Percentiles rank a stretch among this genome's conserved stretches.
phyloP scores from a whole-genome alignment of 2,888 invertebrate genomes.

The Asteroscopus sphinx region DNA sequence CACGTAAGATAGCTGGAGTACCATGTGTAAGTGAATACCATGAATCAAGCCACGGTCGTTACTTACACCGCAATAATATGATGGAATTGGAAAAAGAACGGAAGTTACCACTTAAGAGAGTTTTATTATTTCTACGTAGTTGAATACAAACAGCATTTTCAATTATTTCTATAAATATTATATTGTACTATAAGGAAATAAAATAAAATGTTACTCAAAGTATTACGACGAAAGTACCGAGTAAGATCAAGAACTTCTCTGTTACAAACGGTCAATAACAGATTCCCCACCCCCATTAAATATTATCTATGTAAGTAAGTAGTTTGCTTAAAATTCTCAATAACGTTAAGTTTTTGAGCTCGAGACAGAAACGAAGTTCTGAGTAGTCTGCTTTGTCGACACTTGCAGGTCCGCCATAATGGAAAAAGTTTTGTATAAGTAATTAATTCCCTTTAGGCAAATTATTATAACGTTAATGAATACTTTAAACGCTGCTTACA shows the following conservation, averaged over 20 bases:
- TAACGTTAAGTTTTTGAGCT: constrained; percentile 63
- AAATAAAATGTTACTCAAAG: constrained; percentile 20
- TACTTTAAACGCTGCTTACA: constrained; percentile 52
- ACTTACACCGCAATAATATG: constrained; percentile 32
- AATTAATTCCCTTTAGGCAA: constrained; percentile 67
- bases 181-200: background rate
- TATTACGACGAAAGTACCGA: constrained; percentile 9
- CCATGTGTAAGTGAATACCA: constrained; percentile 34
- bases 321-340: constrained; percentile 57
- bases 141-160: too few relatives aligned
- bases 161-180: background rate
- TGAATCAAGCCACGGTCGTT: constrained; percentile 44
- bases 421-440: constrained; percentile 72
- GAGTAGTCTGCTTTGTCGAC: constrained; percentile 65
- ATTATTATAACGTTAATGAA: constrained; percentile 56
- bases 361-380: constrained; percentile 66
- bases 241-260: constrained; percentile 16
- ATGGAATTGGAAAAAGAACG: constrained; percentile 14
- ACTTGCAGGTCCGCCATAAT: constrained; percentile 64
- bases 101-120: background rate
- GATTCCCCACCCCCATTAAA: constrained; percentile 17
- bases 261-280: constrained; percentile 25
- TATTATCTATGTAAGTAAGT: constrained; percentile 30
- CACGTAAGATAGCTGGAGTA: constrained; percentile 54
- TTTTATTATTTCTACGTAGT: background rate